Percentiles rank a stretch among this genome's conserved stretches.
phyloP scores from a whole-genome alignment of 2,797 vertebrate genomes.

The Chelonia mydas region DNA sequence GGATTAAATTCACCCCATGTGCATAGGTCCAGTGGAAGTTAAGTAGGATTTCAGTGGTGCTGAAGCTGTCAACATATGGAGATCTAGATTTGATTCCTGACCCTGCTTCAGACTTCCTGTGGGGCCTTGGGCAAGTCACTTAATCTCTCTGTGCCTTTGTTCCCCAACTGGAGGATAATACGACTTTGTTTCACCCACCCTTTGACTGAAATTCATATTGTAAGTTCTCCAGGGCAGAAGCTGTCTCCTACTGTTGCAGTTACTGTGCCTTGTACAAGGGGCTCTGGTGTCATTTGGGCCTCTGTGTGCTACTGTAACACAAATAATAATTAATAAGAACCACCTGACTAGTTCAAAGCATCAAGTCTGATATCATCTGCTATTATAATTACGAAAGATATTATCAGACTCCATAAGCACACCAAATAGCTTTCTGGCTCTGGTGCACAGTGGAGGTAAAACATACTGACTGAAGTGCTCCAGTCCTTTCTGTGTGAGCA shows the following conservation, averaged over 20 bases:
- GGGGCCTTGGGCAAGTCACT: background rate
- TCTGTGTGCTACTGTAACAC: background rate
- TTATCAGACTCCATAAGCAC: background rate
- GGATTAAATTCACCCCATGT: background rate
- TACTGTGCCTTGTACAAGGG: background rate
- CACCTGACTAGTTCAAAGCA: background rate
- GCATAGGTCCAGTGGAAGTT: background rate
- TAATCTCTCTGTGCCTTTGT: background rate
- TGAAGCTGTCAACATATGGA: background rate
- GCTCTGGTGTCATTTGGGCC: rapidly evolving
- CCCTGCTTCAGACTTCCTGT: background rate
- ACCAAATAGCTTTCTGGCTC: background rate
- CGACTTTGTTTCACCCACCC: background rate
- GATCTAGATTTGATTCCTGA: background rate
- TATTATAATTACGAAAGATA: background rate
- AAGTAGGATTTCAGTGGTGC: background rate
- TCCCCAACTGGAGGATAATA: background rate
- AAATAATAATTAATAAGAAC: background rate
- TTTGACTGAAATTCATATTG: background rate
- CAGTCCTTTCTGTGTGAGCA: rapidly evolving
- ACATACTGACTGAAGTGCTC: background rate
- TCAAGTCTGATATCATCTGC: background rate
- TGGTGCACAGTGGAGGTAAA: background rate
- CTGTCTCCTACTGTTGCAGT: background rate
- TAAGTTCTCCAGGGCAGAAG: background rate